Conservation (phyloP, 1,140 invertebrate species). For the Linepithema humile region DNA sequence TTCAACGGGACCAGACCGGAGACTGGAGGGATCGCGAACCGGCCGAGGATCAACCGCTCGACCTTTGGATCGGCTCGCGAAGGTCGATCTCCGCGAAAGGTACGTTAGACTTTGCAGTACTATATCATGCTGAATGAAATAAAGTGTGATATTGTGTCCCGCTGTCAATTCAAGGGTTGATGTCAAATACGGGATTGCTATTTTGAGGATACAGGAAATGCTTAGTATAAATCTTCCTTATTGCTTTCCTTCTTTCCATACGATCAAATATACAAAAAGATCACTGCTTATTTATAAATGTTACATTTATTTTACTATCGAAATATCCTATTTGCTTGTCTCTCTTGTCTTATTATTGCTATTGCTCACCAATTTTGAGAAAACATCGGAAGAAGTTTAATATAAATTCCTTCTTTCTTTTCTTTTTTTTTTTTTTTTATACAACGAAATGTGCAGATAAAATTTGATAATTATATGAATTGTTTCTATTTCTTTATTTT, state of each 20-base stretch:
- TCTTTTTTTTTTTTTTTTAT: neutral
- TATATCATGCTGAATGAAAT: neutral
- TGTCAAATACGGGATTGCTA: neutral
- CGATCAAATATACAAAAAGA: neutral
- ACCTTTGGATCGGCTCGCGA: slow-evolving; percentile 52
- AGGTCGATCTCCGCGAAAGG: slow-evolving; percentile 44
- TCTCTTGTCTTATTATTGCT: neutral
- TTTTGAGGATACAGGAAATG: neutral
- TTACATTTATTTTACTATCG: neutral
- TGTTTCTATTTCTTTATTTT: neutral
- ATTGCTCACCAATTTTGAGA: no score
- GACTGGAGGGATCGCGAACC: slow-evolving; percentile 56
- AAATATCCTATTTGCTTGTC: neutral
- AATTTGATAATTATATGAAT: no score
- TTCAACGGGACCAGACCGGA: slow-evolving; percentile 46
- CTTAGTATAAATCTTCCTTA: neutral
- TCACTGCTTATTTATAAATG: slow-evolving; percentile 3
- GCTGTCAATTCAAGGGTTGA: neutral
- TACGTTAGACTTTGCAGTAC: slow-evolving; percentile 4
- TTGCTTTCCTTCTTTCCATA: neutral
- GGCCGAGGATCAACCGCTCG: slow-evolving; percentile 53
- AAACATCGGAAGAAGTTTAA: neutral
- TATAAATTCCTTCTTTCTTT: neutral
- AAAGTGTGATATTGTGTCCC: neutral
- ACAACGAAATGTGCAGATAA: no score